Percentiles rank a stretch among this genome's conserved stretches.
Evolutionary conservation across 2,113 vertebrate species (phyloP).

Genomic region (Phodopus roborovskii): DNA sequence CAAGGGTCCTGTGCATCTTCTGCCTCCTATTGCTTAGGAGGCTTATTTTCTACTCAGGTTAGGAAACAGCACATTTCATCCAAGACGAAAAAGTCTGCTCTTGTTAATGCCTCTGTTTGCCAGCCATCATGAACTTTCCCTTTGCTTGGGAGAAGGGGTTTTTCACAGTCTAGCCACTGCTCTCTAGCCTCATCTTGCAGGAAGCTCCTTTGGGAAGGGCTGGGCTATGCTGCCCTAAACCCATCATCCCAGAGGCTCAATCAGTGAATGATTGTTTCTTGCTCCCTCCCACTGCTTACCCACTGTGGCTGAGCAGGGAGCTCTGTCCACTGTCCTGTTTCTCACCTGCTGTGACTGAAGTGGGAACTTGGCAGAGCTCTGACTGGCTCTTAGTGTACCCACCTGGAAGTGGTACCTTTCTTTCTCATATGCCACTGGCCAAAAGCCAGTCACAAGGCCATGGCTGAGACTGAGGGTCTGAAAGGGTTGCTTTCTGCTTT

Average conservation of each 20-base stretch:
- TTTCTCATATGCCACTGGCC: background rate
- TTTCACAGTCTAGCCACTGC: background rate
- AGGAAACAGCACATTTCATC: slow-evolving; percentile 65
- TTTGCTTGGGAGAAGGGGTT: background rate
- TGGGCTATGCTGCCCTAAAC: background rate
- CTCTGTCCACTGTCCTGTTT: background rate
- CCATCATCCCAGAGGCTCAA: background rate
- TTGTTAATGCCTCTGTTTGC: slow-evolving; percentile 43
- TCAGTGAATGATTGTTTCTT: background rate
- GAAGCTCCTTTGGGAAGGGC: background rate
- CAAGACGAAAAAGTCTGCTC: slow-evolving; percentile 52
- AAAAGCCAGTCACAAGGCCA: background rate
- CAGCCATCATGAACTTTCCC: slow-evolving; percentile 24
- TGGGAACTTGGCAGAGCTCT: background rate
- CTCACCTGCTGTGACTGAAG: background rate
- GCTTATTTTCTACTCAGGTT: slow-evolving; percentile 65
- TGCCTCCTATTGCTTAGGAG: slow-evolving; percentile 64
- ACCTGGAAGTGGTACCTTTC: slow-evolving; percentile 13
- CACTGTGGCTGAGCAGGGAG: background rate
- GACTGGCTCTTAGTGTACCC: background rate
- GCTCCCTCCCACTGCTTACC: background rate
- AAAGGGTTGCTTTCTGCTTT: background rate
- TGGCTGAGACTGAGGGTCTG: background rate
- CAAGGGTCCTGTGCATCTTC: slow-evolving; percentile 57
- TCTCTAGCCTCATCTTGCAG: background rate